Base-by-base conservation (phyloP, 2,113 vertebrate species). In the Tachycineta bicolor region DNA sequence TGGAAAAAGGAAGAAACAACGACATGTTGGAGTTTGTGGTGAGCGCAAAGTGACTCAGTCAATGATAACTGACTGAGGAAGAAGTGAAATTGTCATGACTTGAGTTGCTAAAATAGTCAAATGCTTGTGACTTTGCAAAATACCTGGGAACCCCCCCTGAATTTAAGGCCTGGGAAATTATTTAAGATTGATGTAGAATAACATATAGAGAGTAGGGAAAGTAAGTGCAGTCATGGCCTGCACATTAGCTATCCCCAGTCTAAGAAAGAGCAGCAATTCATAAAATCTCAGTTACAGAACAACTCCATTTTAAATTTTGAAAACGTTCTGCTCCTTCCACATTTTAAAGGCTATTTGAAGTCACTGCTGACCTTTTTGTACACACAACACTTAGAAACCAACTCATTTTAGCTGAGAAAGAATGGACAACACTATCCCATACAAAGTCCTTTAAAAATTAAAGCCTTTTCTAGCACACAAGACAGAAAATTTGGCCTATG, bases 121-220 rank as follows among this genome's bases (percentile, higher is more conserved):
- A 74, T 37, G 5, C 4, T 41, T 71, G 29, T 55, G 18, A 77
- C 77, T 89, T 89, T 71, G 12, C 11, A 19, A 89, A 89, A 84
- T 13, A 69, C 31, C 41, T 44, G 9, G 58, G 14, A 55, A 39
- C 3, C 0, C 0, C 3, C 12, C 5, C 5, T 8, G 12, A 62
- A 10, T 62, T 67, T 46, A 59, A 50, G 17, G 33, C 5, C 25
- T 49, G 23, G 10, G 1, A 84, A 84, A 65, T 62, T 19, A 90
- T 41, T 70, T 22, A 78, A 43, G 22, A 75, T 41, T 1, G 0
- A 23, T 46, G 8, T 12, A 75, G 15, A 78, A 41, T 25, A 81
- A 37, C 0, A 2, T 17, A 65, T 5, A 39, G 23, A 0, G 12
- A 19, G 4, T 17, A 50, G n/a, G 14, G 16, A 10, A 33, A 86